Base-by-base conservation (phyloP, 2,113 vertebrate genomes). In the Reinhardtius hippoglossoides region DNA sequence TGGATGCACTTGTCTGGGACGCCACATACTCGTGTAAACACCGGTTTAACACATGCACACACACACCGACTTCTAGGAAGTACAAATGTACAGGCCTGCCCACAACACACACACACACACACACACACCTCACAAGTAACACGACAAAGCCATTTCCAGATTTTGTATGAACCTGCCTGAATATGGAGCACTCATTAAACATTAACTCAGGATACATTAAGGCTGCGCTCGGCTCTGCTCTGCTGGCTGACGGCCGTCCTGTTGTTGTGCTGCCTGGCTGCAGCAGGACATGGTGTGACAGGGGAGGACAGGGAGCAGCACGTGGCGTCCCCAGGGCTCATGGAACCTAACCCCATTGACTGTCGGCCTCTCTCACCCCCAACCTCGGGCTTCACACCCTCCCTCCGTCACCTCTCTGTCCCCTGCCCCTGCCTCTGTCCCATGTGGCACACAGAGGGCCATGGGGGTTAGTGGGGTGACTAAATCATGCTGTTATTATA, bases 141-240 rank as follows among this genome's bases (percentile, higher is more conserved):
- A 93, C 91, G 90, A 89, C 88, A 93, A 92, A 93, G 81, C 91
- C 89, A 93, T 93, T 93, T 91, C 83, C 90, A 68, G 76, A 35
- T 91, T 92, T 87, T 67, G 67, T 84, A 80, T 71, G 74, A 84
- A 83, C 67, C 87, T 48, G 86, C 74, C 76, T 86, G 90, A 90
- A 89, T 87, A 83, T 37, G 84, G 65, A 82, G 66, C 27, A 40
- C 82, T 92, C 90, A 93, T 93, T 89, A 93, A 93, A 92, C 88
- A 91, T 93, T 93, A 91, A 92, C 84, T 77, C 27, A 0, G 82
- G 82, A 24, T 76, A 74, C 91, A 93, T 92, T 92, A 92, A 85
- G 71, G 81, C 81, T 24, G 80, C 9, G 26, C 44, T 50, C 55
- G 40, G 50, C 77, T 35, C 74, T 10, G 67, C 59, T 56, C 42